Evolutionary conservation across 2,797 vertebrate genomes (phyloP).

Genomic region (Urocyon cinereoargenteus): DNA sequence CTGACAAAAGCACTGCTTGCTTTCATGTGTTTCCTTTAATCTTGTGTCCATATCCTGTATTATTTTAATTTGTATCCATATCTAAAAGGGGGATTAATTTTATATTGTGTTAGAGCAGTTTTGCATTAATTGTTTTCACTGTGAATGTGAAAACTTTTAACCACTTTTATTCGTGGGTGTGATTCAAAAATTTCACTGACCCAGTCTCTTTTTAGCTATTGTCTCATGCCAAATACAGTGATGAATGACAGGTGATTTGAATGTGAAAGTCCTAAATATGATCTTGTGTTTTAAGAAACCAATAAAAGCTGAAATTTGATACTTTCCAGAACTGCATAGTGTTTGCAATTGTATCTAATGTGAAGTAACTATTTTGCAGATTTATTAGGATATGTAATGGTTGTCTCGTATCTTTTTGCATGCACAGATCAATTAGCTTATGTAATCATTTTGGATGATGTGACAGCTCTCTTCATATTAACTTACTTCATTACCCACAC

Average conservation of each 20-base stretch:
- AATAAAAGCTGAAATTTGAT: conserved; percentile 39
- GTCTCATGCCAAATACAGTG: neutral
- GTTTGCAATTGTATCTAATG: neutral
- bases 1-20: neutral
- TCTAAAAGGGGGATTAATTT: neutral
- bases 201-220: neutral
- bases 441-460: neutral
- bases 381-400: neutral
- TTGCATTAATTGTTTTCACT: neutral
- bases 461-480: conserved; percentile 32
- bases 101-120: neutral
- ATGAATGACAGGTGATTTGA: neutral
- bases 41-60: neutral
- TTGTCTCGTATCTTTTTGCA: neutral
- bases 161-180: neutral
- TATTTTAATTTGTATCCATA: neutral
- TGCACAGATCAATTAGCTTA: neutral
- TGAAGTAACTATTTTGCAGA: neutral
- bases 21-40: neutral
- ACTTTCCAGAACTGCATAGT: neutral
- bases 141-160: neutral
- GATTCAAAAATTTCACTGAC: neutral
- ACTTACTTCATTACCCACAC: neutral
- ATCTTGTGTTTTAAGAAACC: conserved; percentile 1
- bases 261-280: neutral